Evolutionary conservation across 2,113 vertebrate genomes (phyloP), one percentile per base, ranked within the genome.

Genomic region (Anseranas semipalmata): DNA sequence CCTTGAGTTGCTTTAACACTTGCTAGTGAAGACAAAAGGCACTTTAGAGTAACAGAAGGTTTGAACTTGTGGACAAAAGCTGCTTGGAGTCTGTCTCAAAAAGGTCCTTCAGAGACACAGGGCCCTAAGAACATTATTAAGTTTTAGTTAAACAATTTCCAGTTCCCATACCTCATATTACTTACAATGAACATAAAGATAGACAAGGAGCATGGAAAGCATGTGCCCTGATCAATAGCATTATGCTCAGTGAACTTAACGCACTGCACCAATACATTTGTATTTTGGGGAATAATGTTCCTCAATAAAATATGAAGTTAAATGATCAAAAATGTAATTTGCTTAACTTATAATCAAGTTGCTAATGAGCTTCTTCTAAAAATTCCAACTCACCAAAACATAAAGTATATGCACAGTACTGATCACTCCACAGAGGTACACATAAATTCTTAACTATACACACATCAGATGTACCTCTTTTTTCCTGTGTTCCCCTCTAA

Each of bases 261-360:
- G 0, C 8, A 21, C 45, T 71, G 45, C 32, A n/a, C 77, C 89
- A 62, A 24, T 39, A 8, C 75, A 75, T 79, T 85, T 91, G 43
- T 17, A 92, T 63, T 60, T 75, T n/a, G n/a, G n/a, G n/a, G 75
- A 95, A 95, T 67, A 90, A 80, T 55, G 12, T 81, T 83, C 82
- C 84, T 84, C 76, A 88, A 50, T 80, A 93, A 93, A 95, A 77
- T 63, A 86, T 53, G 72, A 85, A 73, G 58, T 88, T 90, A 90
- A 90, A 77, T 2, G 10, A 77, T 35, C 58, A 53, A 85, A 94
- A 90, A 12, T 78, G 9, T 84, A 63, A 93, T 89, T 93, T 92
- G 45, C 76, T 77, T 89, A 84, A 85, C 41, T 80, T 83, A 60
- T 2, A 65, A 87, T 84, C 60, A 85, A 87, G 27, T 76, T 83